These are phyloP conservation scores for Dicrurus megarhynchus DNA, from an alignment of 2,113 vertebrate genomes.

Conservation along the genomic window DNA sequence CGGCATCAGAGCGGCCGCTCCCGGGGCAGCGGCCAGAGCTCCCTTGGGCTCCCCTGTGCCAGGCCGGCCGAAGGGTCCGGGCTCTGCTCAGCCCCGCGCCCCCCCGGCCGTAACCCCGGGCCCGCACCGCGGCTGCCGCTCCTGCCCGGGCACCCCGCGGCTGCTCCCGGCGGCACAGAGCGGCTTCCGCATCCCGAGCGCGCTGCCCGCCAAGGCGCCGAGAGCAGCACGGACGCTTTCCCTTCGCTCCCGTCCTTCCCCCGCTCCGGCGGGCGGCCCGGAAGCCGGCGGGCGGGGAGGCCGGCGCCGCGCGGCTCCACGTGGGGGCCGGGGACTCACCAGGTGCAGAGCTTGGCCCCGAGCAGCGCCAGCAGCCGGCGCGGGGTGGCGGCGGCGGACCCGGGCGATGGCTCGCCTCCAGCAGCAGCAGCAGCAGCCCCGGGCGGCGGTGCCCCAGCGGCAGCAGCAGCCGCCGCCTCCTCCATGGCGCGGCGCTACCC, in stretches of 20 bases:
- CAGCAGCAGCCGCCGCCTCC: neutral
- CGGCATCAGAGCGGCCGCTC: rapidly evolving
- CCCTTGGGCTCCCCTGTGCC: neutral
- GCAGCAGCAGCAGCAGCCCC: neutral
- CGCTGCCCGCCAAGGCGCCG: neutral
- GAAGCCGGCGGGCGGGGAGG: neutral
- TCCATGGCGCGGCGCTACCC: neutral
- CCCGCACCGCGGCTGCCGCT: neutral
- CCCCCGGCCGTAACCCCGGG: no score
- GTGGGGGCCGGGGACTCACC: constrained; percentile 56
- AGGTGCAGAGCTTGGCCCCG: constrained; percentile 54
- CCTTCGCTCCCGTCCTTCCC: no score
- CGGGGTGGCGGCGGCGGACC: neutral
- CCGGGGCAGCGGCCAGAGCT: neutral
- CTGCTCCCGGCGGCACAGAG: neutral
- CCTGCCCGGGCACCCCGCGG: neutral
- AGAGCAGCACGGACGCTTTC: rapidly evolving
- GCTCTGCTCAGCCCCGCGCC: neutral
- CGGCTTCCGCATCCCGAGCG: neutral
- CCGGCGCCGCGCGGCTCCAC: neutral
- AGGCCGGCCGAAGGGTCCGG: neutral
- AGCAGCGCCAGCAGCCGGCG: neutral
- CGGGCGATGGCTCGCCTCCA: neutral
- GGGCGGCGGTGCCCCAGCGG: neutral
- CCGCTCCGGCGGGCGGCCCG: neutral